Conservation (phyloP, 2,797 vertebrate genomes). For the Dallia pectoralis region DNA sequence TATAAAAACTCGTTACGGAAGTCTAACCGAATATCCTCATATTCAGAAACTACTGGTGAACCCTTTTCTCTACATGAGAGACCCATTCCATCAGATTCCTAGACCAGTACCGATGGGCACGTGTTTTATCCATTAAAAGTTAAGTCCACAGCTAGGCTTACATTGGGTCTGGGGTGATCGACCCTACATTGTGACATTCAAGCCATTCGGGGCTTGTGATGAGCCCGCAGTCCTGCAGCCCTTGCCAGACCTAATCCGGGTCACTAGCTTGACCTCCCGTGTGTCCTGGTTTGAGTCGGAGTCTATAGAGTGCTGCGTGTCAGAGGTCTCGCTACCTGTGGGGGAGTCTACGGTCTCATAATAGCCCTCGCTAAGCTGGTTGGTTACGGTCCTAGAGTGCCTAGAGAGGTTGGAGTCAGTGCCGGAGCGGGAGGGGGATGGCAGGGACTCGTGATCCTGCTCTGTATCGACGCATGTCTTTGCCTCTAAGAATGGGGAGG, state of each 20-base stretch:
- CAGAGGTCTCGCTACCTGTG: constrained; percentile 87
- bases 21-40: constrained; percentile 10
- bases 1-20: constrained; percentile 2
- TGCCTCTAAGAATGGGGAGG: constrained; percentile 80
- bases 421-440: constrained; percentile 81
- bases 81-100: background rate
- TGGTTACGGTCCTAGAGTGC: constrained; percentile 82
- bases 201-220: constrained; percentile 85
- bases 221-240: constrained; percentile 84
- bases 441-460: constrained; percentile 82
- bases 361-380: constrained; percentile 86
- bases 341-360: constrained; percentile 92
- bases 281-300: constrained; percentile 89
- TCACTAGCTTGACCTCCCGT: constrained; percentile 79
- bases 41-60: constrained; percentile 1
- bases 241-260: constrained; percentile 66
- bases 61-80: background rate
- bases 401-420: constrained; percentile 81
- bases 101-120: background rate
- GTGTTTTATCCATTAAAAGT: constrained; percentile 3
- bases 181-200: constrained; percentile 61
- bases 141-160: background rate
- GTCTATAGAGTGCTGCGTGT: constrained; percentile 87
- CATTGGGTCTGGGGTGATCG: background rate
- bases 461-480: constrained; percentile 67